Percentiles rank a stretch among this genome's conserved stretches.
Evolutionary conservation across 2,888 invertebrate genomes (phyloP).

Genomic region (Acronicta leporina): DNA sequence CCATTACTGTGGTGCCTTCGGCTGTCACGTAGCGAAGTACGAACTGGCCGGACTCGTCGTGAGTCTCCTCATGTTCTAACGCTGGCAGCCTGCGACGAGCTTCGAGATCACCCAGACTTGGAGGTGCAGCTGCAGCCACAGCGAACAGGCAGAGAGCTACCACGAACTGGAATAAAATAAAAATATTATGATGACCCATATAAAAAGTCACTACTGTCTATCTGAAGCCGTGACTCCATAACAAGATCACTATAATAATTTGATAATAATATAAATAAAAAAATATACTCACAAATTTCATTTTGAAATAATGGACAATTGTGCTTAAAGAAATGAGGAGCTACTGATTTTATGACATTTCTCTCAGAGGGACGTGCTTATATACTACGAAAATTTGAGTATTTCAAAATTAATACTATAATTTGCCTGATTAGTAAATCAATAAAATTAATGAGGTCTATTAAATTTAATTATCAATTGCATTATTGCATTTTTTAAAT

Average conservation of each 20-base stretch:
- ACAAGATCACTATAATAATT: no score
- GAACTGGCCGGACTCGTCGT: conserved; percentile 71
- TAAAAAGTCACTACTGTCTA: not conserved
- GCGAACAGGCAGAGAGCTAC: conserved; percentile 58
- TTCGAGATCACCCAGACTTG: conserved; percentile 26
- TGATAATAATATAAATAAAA: no score
- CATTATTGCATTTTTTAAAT: no score
- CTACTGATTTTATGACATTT: conserved; percentile 30
- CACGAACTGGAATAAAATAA: conserved; percentile 57
- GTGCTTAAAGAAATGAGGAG: conserved; percentile 13
- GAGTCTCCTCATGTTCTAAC: conserved; percentile 67
- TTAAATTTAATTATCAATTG: not conserved
- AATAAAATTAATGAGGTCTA: not conserved
- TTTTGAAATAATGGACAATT: conserved; percentile 35
- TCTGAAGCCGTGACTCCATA: no score
- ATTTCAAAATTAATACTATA: not conserved
- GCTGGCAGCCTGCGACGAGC: conserved; percentile 60
- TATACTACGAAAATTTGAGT: conserved; percentile 12
- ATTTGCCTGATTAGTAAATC: no score
- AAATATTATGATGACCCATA: no score
- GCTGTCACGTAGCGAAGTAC: conserved; percentile 72
- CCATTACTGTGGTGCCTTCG: conserved; percentile 70
- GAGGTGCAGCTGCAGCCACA: conserved; percentile 59
- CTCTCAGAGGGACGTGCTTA: conserved; percentile 8
- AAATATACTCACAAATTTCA: conserved; percentile 61